Evolutionary conservation across 2,888 invertebrate species (phyloP), one percentile per base, ranked within the genome.

Genomic region (Parnassius apollo): DNA sequence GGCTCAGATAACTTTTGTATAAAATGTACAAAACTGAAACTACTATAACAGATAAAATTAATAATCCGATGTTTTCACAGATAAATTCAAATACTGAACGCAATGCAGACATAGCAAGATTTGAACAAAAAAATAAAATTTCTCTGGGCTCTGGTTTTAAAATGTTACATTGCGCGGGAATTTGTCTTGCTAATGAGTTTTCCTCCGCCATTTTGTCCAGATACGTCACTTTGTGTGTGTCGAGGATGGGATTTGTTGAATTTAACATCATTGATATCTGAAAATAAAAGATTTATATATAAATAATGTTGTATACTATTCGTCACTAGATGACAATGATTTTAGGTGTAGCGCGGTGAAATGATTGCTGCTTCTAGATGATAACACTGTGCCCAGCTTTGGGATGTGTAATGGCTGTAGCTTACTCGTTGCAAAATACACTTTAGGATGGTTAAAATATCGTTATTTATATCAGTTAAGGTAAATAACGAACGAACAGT

Each of bases 1-100:
- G 63, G 9, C 59, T 59, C 42, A 48, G 46, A 55, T 55, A 63
- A 50, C 59, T 51, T 25, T 63, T 63, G 45, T 59, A 63, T 12
- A 63, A 18, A 11, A 45, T 22, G 9, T 63, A 59, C 11, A 55
- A 12, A 9, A 50, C 2, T 3, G 54, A 49, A 12, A 59, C 12
- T 46, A 59, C 2, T 22, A n/a, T 48, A n/a, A 44, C 54, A 42
- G 13, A 9, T 8, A 63, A 18, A 18, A 63, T 9, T 45, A 63
- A 11, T 1, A n/a, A 10, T 22, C 50, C 63, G 11, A 11, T 35
- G 12, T 63, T 55, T 1, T 59, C 55, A 22, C 10, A 8, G 7
- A 51, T 2, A n/a, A 35, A 50, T 9, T 54, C 54, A 46, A 58
- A 25, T 18, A 42, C 42, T 10, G 58, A 62, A 42, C 48, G 53